A percentile compares a stretch with the other conserved stretches of the same genome.
Conservation (phyloP, 2,113 vertebrate genomes). For the Nothoprocta perdicaria region DNA sequence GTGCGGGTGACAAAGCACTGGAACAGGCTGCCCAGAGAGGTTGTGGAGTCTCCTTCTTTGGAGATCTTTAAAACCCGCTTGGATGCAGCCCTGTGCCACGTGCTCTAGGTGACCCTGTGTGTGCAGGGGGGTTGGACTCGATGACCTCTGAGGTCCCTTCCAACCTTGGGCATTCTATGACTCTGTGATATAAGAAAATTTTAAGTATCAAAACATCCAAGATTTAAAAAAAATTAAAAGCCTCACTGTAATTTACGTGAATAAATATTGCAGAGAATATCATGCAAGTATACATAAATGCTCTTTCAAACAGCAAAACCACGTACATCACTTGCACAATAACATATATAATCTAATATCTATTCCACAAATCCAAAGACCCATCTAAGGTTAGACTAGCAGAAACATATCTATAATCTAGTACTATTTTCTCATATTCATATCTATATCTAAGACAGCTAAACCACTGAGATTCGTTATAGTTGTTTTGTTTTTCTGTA, state of each 20-base stretch:
- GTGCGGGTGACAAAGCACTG: no score
- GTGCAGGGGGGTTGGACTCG: no score
- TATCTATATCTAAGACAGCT: neutral
- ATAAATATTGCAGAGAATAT: neutral
- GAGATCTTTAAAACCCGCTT: no score
- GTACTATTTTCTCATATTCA: neutral
- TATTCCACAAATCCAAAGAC: neutral
- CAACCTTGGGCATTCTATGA: no score
- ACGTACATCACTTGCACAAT: neutral
- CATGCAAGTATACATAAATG: neutral
- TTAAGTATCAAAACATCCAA: neutral
- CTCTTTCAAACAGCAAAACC: neutral
- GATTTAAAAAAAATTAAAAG: neutral
- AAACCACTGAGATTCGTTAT: neutral
- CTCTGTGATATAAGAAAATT: neutral
- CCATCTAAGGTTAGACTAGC: slow-evolving; percentile 5
- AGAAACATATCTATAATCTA: neutral
- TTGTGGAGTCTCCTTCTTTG: no score
- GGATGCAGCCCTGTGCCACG: no score
- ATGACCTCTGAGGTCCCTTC: no score
- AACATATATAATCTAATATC: neutral
- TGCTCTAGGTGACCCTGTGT: no score
- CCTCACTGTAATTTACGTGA: rapidly evolving
- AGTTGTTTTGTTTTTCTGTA: neutral
- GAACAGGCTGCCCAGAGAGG: no score